Evolutionary conservation across 2,113 vertebrate genomes (phyloP).

Genomic region (Rynchops niger): DNA sequence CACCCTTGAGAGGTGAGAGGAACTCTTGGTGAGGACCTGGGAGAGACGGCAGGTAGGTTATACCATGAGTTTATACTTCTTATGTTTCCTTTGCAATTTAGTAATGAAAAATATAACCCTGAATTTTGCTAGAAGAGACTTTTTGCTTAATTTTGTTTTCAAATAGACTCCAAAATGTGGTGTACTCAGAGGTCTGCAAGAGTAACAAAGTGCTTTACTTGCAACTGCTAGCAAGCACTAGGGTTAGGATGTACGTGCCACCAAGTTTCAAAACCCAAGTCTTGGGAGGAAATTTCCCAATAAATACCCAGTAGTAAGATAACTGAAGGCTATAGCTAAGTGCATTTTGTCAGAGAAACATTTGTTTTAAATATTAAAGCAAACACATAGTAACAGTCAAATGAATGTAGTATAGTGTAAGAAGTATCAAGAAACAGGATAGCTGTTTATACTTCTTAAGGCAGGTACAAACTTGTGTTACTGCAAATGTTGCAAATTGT

Average conservation of each 20-base stretch:
- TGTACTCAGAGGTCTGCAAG: neutral
- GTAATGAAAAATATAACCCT: neutral
- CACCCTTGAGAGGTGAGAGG: neutral
- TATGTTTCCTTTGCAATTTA: neutral
- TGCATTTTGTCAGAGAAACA: neutral
- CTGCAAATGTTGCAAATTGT: neutral
- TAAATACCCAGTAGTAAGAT: neutral
- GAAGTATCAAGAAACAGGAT: neutral
- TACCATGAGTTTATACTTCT: neutral
- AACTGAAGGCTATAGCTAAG: neutral
- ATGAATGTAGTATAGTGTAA: neutral
- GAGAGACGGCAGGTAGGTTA: neutral
- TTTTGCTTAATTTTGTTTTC: neutral
- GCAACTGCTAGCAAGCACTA: neutral
- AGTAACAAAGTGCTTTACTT: neutral
- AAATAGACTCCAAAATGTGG: neutral
- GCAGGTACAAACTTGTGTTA: neutral
- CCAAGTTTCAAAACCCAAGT: neutral
- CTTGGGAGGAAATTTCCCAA: neutral
- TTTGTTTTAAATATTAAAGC: neutral
- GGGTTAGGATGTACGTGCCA: neutral
- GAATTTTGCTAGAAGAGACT: neutral
- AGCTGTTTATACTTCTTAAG: neutral
- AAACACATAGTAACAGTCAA: neutral
- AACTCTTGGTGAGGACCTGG: neutral